phyloP scores from a whole-genome alignment of 2,113 vertebrate species.

The Caranx melampygus region DNA sequence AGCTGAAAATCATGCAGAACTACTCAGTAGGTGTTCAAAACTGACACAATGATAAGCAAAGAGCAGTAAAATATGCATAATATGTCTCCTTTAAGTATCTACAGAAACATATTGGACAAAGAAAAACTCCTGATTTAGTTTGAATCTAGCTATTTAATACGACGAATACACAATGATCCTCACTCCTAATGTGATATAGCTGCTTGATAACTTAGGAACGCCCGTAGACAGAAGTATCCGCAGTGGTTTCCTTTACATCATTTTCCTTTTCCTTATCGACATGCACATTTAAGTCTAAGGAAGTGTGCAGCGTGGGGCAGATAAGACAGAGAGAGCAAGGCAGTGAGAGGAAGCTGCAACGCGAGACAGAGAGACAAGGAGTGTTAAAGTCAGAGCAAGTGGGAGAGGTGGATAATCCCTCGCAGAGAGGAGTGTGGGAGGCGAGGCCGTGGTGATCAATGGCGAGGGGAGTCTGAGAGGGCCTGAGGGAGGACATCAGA shows the following conservation, averaged over 20 bases:
- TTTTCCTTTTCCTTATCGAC: background rate
- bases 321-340: slow-evolving; percentile 23
- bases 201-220: background rate
- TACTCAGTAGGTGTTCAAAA: too few relatives aligned
- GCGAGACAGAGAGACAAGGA: slow-evolving; percentile 4
- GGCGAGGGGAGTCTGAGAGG: slow-evolving; percentile 49
- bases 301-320: background rate
- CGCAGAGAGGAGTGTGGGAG: slow-evolving; percentile 57
- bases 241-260: background rate
- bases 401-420: slow-evolving; percentile 59
- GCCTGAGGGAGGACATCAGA: slow-evolving; percentile 57
- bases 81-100: background rate
- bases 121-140: background rate
- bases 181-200: background rate
- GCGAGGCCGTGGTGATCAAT: slow-evolving; percentile 53
- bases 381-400: slow-evolving; percentile 35
- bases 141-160: background rate
- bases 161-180: background rate
- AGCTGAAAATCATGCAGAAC: too few relatives aligned
- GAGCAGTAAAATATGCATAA: too few relatives aligned
- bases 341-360: slow-evolving; percentile 15
- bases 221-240: background rate
- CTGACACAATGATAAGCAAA: too few relatives aligned
- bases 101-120: background rate
- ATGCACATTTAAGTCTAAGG: background rate